Evolutionary conservation across 2,113 vertebrate species (phyloP), one percentile per base, ranked within the genome.

Genomic region (Strigops habroptila): DNA sequence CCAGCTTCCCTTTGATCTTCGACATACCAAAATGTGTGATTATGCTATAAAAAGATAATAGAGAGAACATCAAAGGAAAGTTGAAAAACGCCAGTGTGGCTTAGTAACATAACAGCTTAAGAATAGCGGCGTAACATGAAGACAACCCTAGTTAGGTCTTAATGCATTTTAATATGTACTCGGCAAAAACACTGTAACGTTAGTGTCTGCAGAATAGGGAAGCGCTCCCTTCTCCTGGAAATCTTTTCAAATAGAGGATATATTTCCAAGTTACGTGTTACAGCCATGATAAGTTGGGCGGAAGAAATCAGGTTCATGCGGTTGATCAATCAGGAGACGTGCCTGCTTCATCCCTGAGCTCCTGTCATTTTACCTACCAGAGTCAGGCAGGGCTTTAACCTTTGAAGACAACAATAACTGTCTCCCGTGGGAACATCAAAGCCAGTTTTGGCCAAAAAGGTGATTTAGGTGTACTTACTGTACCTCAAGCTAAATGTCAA

Each of bases 21-120:
- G 23, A 96, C 96, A 97, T 97, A 97, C 93, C 93, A 96, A 97
- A 98, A 97, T 96, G 94, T 98, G 95, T 96, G 96, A 96, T 97
- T 97, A 87, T 97, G 84, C 95, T 97, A 88, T 96, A 95, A 98
- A 97, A 98, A 97, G 94, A 96, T 97, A 97, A 98, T 96, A 94
- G 95, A 96, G 95, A 88, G 93, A 94, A 95, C 95, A 93, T 97
- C 95, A 97, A 87, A 95, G 96, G 94, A 23, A 97, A 91, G 82
- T 82, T 96, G 93, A 96, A 91, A 97, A 94, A 87, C 23, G 82
- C 96, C 93, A 87, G 15, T 92, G 79, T 97, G 93, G 91, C 86
- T 97, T 98, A 95, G 91, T 96, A 97, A 97, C 95, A 88, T 96
- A 97, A 95, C 96, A 96, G 96, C 92, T 97, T 97, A 97, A 96